Percentiles rank a stretch among this genome's conserved stretches.
These are phyloP conservation scores for Enteromius viviparus DNA, from an alignment of 2,797 vertebrate species.

Conservation along the genomic window DNA sequence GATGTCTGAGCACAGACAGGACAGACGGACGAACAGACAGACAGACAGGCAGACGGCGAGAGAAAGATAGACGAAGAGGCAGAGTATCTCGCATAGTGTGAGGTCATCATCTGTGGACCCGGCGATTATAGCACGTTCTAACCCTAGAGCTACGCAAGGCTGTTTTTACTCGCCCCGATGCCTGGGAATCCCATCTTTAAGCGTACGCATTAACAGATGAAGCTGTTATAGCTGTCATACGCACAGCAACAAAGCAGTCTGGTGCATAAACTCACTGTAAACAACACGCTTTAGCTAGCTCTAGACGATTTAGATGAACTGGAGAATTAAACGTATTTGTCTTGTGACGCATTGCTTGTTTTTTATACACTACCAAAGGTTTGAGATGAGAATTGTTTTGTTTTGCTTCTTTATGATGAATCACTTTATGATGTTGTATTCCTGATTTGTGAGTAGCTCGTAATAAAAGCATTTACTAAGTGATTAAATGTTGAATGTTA, in stretches of 20 bases:
- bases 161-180: slow-evolving; percentile 32
- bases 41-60: slow-evolving; percentile 59
- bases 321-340: background rate
- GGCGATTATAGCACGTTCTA: slow-evolving; percentile 72
- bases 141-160: slow-evolving; percentile 53
- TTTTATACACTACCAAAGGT: background rate
- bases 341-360: background rate
- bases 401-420: background rate
- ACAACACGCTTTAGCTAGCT: background rate
- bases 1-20: slow-evolving; percentile 47
- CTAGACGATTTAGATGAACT: background rate
- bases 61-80: slow-evolving; percentile 55
- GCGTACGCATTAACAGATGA: slow-evolving; percentile 40
- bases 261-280: slow-evolving; percentile 1
- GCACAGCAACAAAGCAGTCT: slow-evolving; percentile 2
- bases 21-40: slow-evolving; percentile 58
- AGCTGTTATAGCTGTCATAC: slow-evolving; percentile 37
- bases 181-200: slow-evolving; percentile 40
- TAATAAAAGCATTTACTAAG: background rate
- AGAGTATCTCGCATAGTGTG: slow-evolving; percentile 70
- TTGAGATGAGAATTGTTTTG: background rate
- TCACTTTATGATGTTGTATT: background rate
- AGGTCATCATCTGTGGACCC: slow-evolving; percentile 73
- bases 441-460: background rate
- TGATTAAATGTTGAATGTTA: background rate